Evolutionary conservation across 53 echinoderm and acorn worm species (phyloP).

Genomic region (Stichopus horrens): DNA sequence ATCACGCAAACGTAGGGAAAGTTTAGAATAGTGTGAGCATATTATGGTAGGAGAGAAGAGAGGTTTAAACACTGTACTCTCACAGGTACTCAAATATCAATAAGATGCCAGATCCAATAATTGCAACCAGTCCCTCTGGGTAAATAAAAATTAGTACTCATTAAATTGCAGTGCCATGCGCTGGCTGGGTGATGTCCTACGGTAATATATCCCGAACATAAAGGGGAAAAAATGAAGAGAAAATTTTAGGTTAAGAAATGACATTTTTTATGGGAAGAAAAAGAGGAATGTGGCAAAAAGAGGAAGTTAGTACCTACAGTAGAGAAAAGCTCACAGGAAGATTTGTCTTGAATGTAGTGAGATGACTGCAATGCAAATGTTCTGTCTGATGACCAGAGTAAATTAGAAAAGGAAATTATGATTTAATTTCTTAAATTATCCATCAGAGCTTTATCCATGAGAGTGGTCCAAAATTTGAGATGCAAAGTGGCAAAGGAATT

Average conservation of each 20-base stretch:
- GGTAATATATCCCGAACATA: neutral
- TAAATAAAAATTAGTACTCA: constrained; percentile 26
- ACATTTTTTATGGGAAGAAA: neutral
- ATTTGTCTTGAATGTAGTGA: no score
- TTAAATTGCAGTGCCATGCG: constrained; percentile 31
- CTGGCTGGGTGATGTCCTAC: constrained; percentile 5
- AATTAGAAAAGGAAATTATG: no score
- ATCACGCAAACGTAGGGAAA: neutral
- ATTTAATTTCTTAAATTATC: no score
- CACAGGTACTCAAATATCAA: constrained; percentile 27
- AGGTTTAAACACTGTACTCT: constrained; percentile 11
- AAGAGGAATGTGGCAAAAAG: neutral
- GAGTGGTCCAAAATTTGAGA: no score
- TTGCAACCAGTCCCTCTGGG: constrained; percentile 15
- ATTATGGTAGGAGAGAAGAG: neutral
- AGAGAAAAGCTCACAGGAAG: no score
- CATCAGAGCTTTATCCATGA: no score
- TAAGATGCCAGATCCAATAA: constrained; percentile 37
- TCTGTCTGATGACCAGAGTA: no score
- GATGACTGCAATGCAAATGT: no score
- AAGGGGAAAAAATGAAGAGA: neutral
- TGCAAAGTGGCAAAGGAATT: no score
- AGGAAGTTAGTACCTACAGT: no score
- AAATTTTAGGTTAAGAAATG: neutral
- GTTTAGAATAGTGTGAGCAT: neutral